Evolutionary conservation across 2,113 vertebrate species (phyloP).

Genomic region (Dolichotis patagonum): DNA sequence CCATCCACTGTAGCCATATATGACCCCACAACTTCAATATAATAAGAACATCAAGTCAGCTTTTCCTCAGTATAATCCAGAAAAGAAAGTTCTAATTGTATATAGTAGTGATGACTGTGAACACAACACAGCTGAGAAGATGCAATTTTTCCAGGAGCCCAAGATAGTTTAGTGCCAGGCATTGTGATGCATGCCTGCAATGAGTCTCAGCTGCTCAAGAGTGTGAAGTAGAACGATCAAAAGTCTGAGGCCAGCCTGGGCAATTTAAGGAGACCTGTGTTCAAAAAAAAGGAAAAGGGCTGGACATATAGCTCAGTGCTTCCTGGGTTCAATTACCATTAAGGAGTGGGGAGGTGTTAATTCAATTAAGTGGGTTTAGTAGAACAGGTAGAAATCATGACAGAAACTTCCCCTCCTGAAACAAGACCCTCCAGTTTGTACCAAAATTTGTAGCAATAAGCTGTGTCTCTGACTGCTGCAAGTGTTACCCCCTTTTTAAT

Average conservation of each 20-base stretch:
- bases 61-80: background rate
- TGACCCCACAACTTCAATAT: background rate
- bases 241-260: background rate
- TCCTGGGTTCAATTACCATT: background rate
- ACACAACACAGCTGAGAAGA: background rate
- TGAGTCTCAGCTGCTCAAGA: background rate
- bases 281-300: background rate
- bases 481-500: background rate
- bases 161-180: background rate
- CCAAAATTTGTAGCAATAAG: background rate
- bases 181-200: background rate
- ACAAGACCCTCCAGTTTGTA: background rate
- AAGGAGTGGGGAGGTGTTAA: background rate
- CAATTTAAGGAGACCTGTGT: background rate
- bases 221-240: background rate
- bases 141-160: background rate
- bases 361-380: conserved; percentile 3
- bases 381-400: background rate
- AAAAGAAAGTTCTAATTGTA: background rate
- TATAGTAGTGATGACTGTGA: background rate
- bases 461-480: background rate
- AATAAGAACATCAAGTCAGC: conserved; percentile 1
- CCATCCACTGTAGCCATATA: background rate
- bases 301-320: background rate
- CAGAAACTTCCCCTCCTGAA: background rate